Base-by-base conservation (phyloP, 2,888 invertebrate genomes). In the Noctua janthe region DNA sequence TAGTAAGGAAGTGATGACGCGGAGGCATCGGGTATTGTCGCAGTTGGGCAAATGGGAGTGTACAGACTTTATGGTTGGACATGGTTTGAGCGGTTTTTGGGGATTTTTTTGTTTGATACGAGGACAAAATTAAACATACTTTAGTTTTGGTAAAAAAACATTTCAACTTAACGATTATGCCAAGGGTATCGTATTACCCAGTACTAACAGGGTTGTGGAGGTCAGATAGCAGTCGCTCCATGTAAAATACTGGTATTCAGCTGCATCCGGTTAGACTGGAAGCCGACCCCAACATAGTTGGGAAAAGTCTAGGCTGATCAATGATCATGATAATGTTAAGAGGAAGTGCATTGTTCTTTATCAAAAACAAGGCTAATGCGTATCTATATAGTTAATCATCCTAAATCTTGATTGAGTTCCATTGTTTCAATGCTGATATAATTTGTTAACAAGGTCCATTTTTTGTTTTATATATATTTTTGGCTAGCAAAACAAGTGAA, bases 1-100 rank as follows among this genome's bases (percentile, higher is more conserved):
- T 82, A 85, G 66, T 81, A 85, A 89, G 87, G 89, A 89, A 82
- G 86, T 77, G 79, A 87, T 87, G 84, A 87, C 82, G 83, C 29
- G 35, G 69, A 84, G n/a, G 47, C 72, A 80, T 71, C 67, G 54
- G 81, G 85, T 90, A 90, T 89, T 90, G 80, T 81, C 81, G 80
- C 80, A 80, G 83, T 74, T 72, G 5, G 54, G 43, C 39, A 71
- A 81, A 71, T 87, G 80, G 71, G 51, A 76, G 80, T 71, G 74
- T 73, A 78, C 54, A 71, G 47, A 81, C 69, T 83, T 88, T 82
- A 80, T 77, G 66, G 43, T 62, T n/a, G 71, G 49, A 78, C 74
- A 86, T 82, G 75, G 51, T 87, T 85, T 76, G 67, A 74, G 66
- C 11, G 71, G 66, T 62, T 83, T 72, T 74, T 15, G 49, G 72